Conservation (phyloP, 2,113 vertebrate genomes). For the Hippoglossus stenolepis region DNA sequence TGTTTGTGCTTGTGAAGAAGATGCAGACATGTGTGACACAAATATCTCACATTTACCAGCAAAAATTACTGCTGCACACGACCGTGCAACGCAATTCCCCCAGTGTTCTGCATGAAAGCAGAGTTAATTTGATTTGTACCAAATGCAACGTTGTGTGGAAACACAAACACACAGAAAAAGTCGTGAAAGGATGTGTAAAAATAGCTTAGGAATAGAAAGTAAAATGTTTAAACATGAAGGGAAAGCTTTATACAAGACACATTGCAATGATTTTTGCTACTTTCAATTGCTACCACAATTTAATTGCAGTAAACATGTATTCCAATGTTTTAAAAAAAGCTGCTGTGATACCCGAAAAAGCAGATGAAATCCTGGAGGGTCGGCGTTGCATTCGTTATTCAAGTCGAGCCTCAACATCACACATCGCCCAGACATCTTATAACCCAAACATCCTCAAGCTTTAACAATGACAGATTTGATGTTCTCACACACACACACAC, state of each 20-base stretch:
- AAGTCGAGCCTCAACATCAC: too few species aligned
- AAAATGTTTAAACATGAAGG: neutral
- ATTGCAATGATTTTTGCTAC: neutral
- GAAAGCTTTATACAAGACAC: neutral
- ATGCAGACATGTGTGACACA: neutral
- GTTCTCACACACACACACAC: too few species aligned
- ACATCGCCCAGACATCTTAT: too few species aligned
- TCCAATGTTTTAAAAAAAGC: too few species aligned
- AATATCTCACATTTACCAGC: neutral
- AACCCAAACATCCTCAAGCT: too few species aligned
- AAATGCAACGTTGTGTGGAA: neutral
- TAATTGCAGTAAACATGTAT: too few species aligned
- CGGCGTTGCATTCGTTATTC: too few species aligned
- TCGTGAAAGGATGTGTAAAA: neutral
- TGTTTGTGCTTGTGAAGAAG: neutral
- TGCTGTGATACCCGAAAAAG: too few species aligned
- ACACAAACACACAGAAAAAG: slow-evolving; percentile 12
- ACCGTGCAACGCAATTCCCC: neutral
- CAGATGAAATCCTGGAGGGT: too few species aligned
- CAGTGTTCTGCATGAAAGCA: neutral
- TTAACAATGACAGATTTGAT: too few species aligned
- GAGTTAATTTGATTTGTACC: neutral
- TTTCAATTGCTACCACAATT: too few species aligned
- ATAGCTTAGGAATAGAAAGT: neutral
- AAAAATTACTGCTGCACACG: neutral